phyloP scores from a whole-genome alignment of 2,888 invertebrate species.

The Xestia c-nigrum region DNA sequence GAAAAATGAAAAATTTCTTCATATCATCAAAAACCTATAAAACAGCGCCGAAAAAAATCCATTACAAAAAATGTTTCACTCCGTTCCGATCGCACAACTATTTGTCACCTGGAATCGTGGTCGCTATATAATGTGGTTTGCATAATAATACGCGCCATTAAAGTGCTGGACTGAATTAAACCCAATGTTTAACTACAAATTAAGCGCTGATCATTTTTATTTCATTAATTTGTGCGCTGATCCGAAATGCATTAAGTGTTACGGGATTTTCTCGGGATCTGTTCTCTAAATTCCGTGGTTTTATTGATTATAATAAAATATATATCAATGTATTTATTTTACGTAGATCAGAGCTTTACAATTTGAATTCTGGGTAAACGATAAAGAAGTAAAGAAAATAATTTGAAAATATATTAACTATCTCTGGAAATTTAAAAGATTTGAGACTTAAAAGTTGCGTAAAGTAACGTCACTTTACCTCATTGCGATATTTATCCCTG shows the following conservation, averaged over 20 bases:
- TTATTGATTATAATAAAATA: neutral
- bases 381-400: no score
- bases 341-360: no score
- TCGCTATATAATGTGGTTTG: conserved; percentile 48
- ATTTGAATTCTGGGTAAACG: neutral
- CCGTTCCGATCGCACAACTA: conserved; percentile 21
- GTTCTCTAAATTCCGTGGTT: neutral
- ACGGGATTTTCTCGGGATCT: conserved; percentile 9
- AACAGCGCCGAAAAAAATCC: neutral
- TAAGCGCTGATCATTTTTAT: conserved; percentile 42
- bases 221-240: conserved; percentile 43
- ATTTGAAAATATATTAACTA: no score
- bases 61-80: conserved; percentile 16
- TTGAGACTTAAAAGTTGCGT: no score
- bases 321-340: neutral
- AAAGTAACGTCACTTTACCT: no score
- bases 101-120: conserved; percentile 54
- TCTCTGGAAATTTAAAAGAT: no score
- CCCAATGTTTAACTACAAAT: conserved; percentile 43
- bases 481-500: no score
- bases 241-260: conserved; percentile 28
- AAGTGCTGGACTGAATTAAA: conserved; percentile 48
- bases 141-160: conserved; percentile 52
- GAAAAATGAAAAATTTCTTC: neutral
- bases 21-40: neutral